Evolutionary conservation across 2,888 invertebrate genomes (phyloP).

Genomic region (Pachydiplax longipennis): DNA sequence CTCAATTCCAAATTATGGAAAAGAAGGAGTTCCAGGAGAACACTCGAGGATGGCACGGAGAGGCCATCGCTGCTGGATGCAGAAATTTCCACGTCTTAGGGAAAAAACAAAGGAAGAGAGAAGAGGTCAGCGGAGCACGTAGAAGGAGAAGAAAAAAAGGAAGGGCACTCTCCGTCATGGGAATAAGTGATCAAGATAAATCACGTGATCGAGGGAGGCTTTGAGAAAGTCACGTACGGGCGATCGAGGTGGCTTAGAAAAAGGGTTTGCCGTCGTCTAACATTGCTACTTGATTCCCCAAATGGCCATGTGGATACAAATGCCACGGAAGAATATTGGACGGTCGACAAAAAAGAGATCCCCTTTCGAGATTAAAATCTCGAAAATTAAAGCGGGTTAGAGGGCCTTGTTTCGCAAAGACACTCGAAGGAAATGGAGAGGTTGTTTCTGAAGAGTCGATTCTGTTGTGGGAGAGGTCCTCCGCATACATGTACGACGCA

Average conservation of each 20-base stretch:
- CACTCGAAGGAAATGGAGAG: background rate
- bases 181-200: constrained; percentile 25
- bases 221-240: constrained; percentile 27
- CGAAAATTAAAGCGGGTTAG: background rate
- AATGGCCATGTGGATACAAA: constrained; percentile 1
- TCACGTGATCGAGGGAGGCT: constrained; percentile 21
- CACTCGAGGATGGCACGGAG: too few relatives aligned
- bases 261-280: background rate
- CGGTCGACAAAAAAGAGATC: background rate
- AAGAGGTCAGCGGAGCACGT: background rate
- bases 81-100: background rate
- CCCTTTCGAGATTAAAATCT: background rate
- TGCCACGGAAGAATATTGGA: background rate
- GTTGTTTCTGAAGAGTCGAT: background rate
- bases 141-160: background rate
- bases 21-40: too few relatives aligned
- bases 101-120: background rate
- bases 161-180: background rate
- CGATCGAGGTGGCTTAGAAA: background rate
- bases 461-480: background rate
- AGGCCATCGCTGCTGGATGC: too few relatives aligned
- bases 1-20: too few relatives aligned
- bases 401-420: background rate
- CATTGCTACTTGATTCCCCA: background rate
- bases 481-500: background rate